Base-by-base conservation (phyloP, 2,888 invertebrate genomes). In the Elysia crispata region DNA sequence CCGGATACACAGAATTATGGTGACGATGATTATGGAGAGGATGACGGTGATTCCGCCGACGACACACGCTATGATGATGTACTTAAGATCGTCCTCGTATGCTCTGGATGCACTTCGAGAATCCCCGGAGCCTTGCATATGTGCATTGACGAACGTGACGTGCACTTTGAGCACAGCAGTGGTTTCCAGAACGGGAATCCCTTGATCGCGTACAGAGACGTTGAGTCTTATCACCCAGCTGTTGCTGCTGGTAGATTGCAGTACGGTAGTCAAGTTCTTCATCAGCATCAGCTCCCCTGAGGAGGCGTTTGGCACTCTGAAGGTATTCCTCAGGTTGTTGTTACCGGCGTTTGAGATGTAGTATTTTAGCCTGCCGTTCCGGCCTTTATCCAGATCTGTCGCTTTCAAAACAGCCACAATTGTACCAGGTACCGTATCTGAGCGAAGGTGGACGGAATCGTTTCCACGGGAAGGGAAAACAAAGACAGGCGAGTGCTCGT, bases 401-500 rank as follows among this genome's bases (percentile, higher is more conserved):
- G 87, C 88, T 13, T 73, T 57, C 0, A 89, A 77, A 62, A 81
- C 81, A 1, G 86, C 77, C 6, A 88, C 83, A 8, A 84, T 60
- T 0, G 84, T 81, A 0, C 85, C 85, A 1, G 82, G 79, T 0
- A 81, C 49, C 0, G 80, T 78, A 31, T 85, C 80, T 1, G 82
- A 83, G 0, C 82, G 80, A 13, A 88, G 76, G 25, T 72, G 57
- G 8, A 87, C 82, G 0, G 85, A 84, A 76, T 87, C 83, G 83
- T 89, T 88, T 23, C 75, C 69, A 6, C 81, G 79, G 28, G 83
- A 86, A 0, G 88, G 89, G 62, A 87, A 89, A 6, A 82, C 80
- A 57, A 90, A 88, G 18, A 85, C 77, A 0, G 91, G 91, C 0
- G 78, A 49, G 74, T 90, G 88, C 74, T 90, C 90, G 73, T 91